Percentiles rank a stretch among this genome's conserved stretches.
Evolutionary conservation across 1,140 invertebrate species (phyloP).

Genomic region (Anthonomus grandis): DNA sequence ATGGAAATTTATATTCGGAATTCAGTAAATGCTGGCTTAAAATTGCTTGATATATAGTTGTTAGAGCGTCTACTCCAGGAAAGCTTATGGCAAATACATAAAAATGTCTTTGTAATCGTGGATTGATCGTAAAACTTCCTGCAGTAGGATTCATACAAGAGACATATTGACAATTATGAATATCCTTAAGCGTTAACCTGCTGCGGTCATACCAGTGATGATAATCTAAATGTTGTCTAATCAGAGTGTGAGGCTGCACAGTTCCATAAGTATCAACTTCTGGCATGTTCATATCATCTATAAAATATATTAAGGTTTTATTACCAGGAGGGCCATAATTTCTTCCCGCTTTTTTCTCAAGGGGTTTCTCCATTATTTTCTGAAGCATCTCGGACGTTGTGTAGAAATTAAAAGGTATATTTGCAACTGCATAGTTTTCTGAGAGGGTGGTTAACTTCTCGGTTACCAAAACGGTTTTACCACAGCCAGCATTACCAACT

Average conservation of each 20-base stretch:
- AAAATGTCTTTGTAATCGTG: slow-evolving; percentile 90
- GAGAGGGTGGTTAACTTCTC: slow-evolving; percentile 80
- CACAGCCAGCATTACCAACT: slow-evolving; percentile 86
- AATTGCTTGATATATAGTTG: slow-evolving; percentile 84
- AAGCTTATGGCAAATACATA: slow-evolving; percentile 93
- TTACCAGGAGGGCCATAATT: slow-evolving; percentile 94
- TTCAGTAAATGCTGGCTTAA: slow-evolving; percentile 82
- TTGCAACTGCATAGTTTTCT: slow-evolving; percentile 85
- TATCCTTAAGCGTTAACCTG: slow-evolving; percentile 89
- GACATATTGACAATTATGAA: slow-evolving; percentile 95
- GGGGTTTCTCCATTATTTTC: slow-evolving; percentile 89
- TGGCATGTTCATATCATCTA: slow-evolving; percentile 98
- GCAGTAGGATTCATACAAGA: slow-evolving; percentile 97
- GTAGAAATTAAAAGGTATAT: slow-evolving; percentile 96
- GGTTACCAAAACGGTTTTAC: slow-evolving; percentile 84
- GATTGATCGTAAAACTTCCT: slow-evolving; percentile 94
- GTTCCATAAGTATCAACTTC: slow-evolving; percentile 91
- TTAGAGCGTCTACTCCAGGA: slow-evolving; percentile 81
- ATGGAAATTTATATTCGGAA: slow-evolving; percentile 72
- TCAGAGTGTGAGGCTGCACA: slow-evolving; percentile 92
- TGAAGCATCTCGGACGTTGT: slow-evolving; percentile 96
- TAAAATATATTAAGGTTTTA: slow-evolving; percentile 93
- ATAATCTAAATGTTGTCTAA: slow-evolving; percentile 93
- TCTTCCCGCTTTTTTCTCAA: slow-evolving; percentile 95
- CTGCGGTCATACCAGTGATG: slow-evolving; percentile 93